Conservation (phyloP, 1,140 invertebrate genomes). For the Ctenoplectra terminalis region DNA sequence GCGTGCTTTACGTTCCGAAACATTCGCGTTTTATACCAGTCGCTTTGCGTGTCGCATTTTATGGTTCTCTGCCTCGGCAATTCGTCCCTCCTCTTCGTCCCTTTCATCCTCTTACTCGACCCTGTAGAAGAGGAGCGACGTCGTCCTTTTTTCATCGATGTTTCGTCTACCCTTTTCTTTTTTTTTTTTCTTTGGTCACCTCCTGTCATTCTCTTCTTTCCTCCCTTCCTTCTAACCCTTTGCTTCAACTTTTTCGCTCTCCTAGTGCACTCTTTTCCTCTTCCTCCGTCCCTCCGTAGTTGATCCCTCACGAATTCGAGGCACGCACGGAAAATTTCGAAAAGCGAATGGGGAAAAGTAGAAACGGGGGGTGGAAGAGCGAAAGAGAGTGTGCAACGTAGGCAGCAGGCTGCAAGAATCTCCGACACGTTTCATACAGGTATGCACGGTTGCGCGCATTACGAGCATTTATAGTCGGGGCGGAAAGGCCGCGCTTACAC, state of each 20-base stretch:
- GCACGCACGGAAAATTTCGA: conserved; percentile 61
- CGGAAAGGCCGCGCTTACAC: conserved; percentile 19
- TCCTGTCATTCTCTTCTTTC: too few species aligned
- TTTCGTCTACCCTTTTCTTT: not conserved
- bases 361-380: too few species aligned
- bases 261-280: too few species aligned
- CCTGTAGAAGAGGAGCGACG: not conserved
- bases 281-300: too few species aligned
- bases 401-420: not conserved
- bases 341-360: conserved; percentile 25
- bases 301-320: conserved; percentile 22
- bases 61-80: not conserved
- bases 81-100: not conserved
- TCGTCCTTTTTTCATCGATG: not conserved
- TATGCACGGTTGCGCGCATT: conserved; percentile 22
- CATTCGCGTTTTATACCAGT: conserved; percentile 55
- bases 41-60: conserved; percentile 36
- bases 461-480: conserved; percentile 36
- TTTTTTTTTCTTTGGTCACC: not conserved
- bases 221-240: too few species aligned
- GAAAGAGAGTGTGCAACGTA: not conserved
- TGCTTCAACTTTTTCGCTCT: too few species aligned
- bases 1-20: conserved; percentile 53
- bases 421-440: conserved; percentile 12
- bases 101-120: not conserved